Percentiles rank a stretch among this genome's conserved stretches.
phyloP scores from a whole-genome alignment of 2,888 invertebrate species.

The Idaea biselata region DNA sequence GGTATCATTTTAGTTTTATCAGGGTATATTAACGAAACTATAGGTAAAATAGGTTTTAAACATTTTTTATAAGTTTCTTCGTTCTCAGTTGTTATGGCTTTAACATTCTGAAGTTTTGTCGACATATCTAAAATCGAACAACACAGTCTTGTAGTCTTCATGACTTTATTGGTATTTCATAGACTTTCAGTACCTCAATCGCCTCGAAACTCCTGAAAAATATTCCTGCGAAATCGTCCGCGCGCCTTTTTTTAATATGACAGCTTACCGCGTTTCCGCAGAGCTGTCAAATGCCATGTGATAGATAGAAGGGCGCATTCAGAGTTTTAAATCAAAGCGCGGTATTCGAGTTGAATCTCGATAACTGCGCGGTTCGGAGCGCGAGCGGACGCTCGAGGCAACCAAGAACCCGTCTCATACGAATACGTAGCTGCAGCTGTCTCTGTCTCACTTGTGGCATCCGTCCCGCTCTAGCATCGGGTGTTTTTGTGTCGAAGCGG shows the following conservation, averaged over 20 bases:
- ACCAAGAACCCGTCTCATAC: conserved; percentile 74
- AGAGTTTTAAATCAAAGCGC: conserved; percentile 78
- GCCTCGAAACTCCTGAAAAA: conserved; percentile 29
- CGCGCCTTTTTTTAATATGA: conserved; percentile 77
- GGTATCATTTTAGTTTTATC: conserved; percentile 13
- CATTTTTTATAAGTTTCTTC: not conserved
- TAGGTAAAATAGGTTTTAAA: too few relatives aligned
- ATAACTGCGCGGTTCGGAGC: conserved; percentile 57
- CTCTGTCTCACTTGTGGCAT: conserved; percentile 49
- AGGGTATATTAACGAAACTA: conserved; percentile 25
- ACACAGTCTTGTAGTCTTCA: conserved; percentile 34
- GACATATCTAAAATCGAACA: conserved; percentile 30
- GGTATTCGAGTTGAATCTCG: conserved; percentile 68
- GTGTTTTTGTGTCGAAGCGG: conserved; percentile 79
- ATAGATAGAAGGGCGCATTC: conserved; percentile 80
- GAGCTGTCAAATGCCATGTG: conserved; percentile 81
- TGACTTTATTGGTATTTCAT: conserved; percentile 25
- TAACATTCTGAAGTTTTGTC: conserved; percentile 3
- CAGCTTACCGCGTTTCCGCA: conserved; percentile 71
- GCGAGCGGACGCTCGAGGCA: conserved; percentile 55
- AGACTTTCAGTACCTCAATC: conserved; percentile 22
- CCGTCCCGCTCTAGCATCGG: conserved; percentile 61
- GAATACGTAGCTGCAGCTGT: conserved; percentile 66
- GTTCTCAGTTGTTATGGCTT: not conserved
- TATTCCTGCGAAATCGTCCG: conserved; percentile 37